These are phyloP conservation scores for Nomada ferruginata DNA, from an alignment of 2,888 invertebrate genomes.

Conservation along the genomic window DNA sequence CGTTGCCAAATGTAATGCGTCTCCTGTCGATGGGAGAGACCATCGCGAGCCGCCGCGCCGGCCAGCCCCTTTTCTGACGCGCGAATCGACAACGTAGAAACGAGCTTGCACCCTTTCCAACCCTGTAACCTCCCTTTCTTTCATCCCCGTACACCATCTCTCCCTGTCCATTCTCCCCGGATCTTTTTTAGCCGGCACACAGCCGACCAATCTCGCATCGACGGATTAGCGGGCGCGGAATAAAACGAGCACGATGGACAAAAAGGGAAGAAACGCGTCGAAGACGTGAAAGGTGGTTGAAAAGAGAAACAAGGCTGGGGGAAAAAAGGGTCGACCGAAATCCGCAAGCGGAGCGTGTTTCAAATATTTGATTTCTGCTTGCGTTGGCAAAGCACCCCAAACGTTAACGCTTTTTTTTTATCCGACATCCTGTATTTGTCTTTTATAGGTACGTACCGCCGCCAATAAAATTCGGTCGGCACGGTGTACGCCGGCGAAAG, in stretches of 20 bases:
- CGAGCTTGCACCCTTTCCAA: constrained; percentile 12
- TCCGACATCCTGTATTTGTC: constrained; percentile 44
- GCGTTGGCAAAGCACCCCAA: constrained; percentile 76
- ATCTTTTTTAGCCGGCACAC: neutral
- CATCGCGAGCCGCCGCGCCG: constrained; percentile 46
- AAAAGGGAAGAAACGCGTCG: constrained; percentile 32
- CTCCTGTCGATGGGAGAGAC: constrained; percentile 70
- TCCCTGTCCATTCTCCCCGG: neutral
- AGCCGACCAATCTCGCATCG: constrained; percentile 68
- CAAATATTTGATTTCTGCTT: constrained; percentile 81
- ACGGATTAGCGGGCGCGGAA: constrained; percentile 74
- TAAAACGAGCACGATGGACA: constrained; percentile 39
- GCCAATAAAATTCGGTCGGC: constrained; percentile 67
- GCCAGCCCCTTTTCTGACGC: constrained; percentile 29
- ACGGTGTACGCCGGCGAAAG: constrained; percentile 23
- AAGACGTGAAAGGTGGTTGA: constrained; percentile 23
- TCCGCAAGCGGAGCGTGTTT: constrained; percentile 71
- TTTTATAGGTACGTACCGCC: constrained; percentile 52
- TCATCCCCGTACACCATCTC: neutral
- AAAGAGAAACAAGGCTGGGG: neutral
- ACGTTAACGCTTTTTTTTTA: constrained; percentile 46
- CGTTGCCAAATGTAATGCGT: constrained; percentile 83
- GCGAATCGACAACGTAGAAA: constrained; percentile 46
- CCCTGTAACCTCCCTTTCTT: constrained; percentile 1
- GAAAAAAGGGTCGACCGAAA: constrained; percentile 1